phyloP scores from a whole-genome alignment of 2,797 vertebrate genomes.

The Ara ararauna region DNA sequence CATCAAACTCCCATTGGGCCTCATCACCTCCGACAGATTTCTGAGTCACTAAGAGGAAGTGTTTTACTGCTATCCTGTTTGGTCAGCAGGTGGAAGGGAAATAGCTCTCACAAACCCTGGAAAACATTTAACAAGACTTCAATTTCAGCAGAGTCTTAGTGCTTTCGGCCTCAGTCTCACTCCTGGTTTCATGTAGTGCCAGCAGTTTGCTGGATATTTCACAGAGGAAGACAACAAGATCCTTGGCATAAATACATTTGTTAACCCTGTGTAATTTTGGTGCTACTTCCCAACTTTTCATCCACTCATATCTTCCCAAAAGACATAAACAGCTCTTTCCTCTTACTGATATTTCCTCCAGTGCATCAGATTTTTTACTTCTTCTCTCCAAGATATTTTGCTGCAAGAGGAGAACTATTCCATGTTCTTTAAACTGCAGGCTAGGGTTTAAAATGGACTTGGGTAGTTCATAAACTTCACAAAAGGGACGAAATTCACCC shows the following conservation, averaged over 20 bases:
- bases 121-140: conserved; percentile 32
- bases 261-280: neutral
- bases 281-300: neutral
- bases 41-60: conserved; percentile 69
- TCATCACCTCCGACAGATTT: conserved; percentile 58
- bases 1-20: conserved; percentile 19
- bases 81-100: conserved; percentile 74
- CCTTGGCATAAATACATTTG: neutral
- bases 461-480: neutral
- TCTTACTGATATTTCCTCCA: neutral
- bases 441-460: neutral
- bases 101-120: conserved; percentile 44
- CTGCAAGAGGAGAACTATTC: neutral
- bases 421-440: neutral
- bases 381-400: neutral
- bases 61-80: conserved; percentile 75
- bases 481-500: neutral
- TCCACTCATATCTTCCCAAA: neutral
- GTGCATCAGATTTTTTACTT: neutral
- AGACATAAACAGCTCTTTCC: neutral
- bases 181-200: neutral
- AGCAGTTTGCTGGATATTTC: neutral
- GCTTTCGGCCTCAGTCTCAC: neutral
- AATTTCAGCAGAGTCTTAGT: neutral
- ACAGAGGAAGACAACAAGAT: conserved; percentile 29